Evolutionary conservation across 2,797 vertebrate genomes (phyloP).

Genomic region (Muraenolepis orangiensis): DNA sequence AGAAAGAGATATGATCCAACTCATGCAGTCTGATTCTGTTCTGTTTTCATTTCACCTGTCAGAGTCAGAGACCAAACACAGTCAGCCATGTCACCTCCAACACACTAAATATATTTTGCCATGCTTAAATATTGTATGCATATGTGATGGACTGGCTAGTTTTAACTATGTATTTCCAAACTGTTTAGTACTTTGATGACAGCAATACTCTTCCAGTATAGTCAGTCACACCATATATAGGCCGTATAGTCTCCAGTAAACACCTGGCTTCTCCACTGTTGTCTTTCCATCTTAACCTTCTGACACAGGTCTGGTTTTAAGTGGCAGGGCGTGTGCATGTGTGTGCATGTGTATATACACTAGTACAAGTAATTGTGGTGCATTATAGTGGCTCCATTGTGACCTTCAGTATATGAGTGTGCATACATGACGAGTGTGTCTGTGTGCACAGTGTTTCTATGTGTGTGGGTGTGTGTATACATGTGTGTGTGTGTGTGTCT

Average conservation of each 20-base stretch:
- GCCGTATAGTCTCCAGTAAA: not conserved
- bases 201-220: not conserved
- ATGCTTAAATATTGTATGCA: not conserved
- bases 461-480: constrained; percentile 4
- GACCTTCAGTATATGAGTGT: constrained; percentile 4
- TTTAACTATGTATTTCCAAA: not conserved
- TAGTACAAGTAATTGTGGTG: constrained; percentile 1
- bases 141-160: not conserved
- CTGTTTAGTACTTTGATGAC: not conserved
- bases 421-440: too few species aligned
- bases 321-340: constrained; percentile 20
- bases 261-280: not conserved
- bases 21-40: constrained; percentile 48
- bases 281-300: constrained; percentile 21
- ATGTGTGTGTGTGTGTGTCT: constrained; percentile 5
- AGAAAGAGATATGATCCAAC: constrained; percentile 24
- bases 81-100: constrained; percentile 29
- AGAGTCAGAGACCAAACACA: constrained; percentile 53
- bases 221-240: not conserved
- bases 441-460: not conserved
- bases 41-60: constrained; percentile 61
- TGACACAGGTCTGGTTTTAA: constrained; percentile 23
- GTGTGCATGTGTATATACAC: not conserved
- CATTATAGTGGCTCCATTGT: constrained; percentile 11
- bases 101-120: not conserved